Evolutionary conservation across 2,797 vertebrate species (phyloP), one percentile per base, ranked within the genome.

Genomic region (Hyperoplus lanceolatus): DNA sequence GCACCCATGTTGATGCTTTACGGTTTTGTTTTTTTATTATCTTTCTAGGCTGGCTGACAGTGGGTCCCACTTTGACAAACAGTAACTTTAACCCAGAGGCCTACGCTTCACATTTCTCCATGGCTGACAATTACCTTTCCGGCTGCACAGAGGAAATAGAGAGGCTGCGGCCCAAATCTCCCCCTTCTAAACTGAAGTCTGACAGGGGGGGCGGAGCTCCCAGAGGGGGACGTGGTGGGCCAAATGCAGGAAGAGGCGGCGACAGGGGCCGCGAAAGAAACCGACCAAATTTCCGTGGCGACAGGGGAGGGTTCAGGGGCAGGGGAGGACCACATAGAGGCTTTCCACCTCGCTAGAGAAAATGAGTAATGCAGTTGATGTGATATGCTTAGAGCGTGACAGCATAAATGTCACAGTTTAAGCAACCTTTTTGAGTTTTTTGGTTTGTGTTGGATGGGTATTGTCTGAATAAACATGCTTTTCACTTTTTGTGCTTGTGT

Each of bases 131-230:
- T 1, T 94, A 97, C 84, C 92, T 99, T 39, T 97, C 97, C 0
- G 98, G 98, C 69, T 99, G 98, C 83, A 98, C 98, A 0, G 98
- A 99, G 80, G 98, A 99, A 89, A 99, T 99, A 4, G 98, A 99
- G 91, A 95, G 98, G 76, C 97, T 99, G 11, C 95, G 98, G 9
- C 98, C 98, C 73, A 99, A 99, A 86, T 99, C 98, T 0, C 98
- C 98, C 0, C 96, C 97, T 0, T 96, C 96, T 54, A 99, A 99
- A 74, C 94, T 96, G 1, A 98, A 97, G 87, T 95, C 97, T 0
- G 97, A 99, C 59, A 94, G 97, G 5, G 97, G 98, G 0, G 97
- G 97, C 0, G 97, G 98, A 0, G 96, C 97, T 5, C 93, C 96
- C 0, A 93, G 98, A 65, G 98, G 97, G 0, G 97, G 97, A 1